phyloP scores from a whole-genome alignment of 2,888 invertebrate genomes.

The Zeuzera pyrina region DNA sequence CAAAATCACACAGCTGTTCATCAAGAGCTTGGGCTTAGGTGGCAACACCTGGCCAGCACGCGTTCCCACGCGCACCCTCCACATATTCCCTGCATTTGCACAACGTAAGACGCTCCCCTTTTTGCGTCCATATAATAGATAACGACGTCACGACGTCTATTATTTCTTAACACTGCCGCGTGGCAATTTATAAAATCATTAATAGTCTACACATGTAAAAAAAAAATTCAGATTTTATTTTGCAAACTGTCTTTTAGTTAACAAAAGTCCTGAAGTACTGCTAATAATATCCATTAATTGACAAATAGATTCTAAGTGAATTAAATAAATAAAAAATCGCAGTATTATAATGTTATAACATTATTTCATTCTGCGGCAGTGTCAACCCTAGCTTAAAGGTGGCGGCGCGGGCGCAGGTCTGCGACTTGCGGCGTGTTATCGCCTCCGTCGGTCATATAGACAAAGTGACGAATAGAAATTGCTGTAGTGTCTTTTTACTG shows the following conservation, averaged over 20 bases:
- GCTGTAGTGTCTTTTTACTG: conserved; percentile 41
- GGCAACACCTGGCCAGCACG: conserved; percentile 57
- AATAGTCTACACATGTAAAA: conserved; percentile 1
- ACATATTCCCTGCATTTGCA: conserved; percentile 15
- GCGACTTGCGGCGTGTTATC: conserved; percentile 60
- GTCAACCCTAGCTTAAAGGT: conserved; percentile 39
- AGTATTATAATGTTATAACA: neutral
- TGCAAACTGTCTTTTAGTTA: neutral
- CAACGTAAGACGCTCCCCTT: conserved; percentile 28
- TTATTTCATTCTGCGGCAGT: conserved; percentile 11
- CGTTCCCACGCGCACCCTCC: conserved; percentile 62
- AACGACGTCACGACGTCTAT: conserved; percentile 34
- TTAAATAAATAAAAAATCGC: neutral
- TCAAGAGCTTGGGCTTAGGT: conserved; percentile 31
- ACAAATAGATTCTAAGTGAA: too few species aligned
- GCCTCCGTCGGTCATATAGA: conserved; percentile 44
- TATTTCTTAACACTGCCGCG: conserved; percentile 33
- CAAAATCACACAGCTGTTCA: conserved; percentile 12
- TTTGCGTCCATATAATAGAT: conserved; percentile 17
- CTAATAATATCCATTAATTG: too few species aligned
- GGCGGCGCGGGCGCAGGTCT: conserved; percentile 37
- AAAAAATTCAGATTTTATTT: conserved; percentile 1
- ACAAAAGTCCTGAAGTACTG: neutral
- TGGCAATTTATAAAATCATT: conserved; percentile 35
- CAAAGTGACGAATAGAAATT: conserved; percentile 50